phyloP scores from a whole-genome alignment of 2,113 vertebrate species.

The Condylura cristata region DNA sequence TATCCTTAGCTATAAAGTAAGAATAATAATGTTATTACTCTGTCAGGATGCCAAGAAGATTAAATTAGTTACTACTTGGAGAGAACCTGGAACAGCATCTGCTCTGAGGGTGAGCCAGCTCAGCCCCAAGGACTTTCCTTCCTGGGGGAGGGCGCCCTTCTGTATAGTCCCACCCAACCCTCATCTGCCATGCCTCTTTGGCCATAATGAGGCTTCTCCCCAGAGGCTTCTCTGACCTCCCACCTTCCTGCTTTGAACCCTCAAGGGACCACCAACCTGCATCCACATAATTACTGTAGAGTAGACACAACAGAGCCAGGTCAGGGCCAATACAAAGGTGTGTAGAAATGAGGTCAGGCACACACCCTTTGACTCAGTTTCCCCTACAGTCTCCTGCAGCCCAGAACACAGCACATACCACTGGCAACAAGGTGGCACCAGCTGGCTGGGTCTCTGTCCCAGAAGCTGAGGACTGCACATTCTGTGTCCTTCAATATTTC shows the following conservation, averaged over 20 bases:
- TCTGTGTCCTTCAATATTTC: not conserved
- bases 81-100: constrained; percentile 16
- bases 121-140: not conserved
- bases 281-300: not conserved
- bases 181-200: not conserved
- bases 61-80: not conserved
- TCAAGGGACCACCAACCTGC: not conserved
- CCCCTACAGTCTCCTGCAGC: not conserved
- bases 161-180: not conserved
- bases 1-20: not conserved
- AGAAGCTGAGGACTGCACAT: not conserved
- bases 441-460: not conserved
- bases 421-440: not conserved
- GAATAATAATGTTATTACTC: not conserved
- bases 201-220: not conserved
- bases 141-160: not conserved
- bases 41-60: not conserved
- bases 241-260: not conserved
- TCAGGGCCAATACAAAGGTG: not conserved
- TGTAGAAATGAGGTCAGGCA: not conserved
- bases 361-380: not conserved
- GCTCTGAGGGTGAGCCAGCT: not conserved
- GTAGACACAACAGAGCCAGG: not conserved
- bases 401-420: not conserved
- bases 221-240: not conserved